phyloP scores from a whole-genome alignment of 2,797 vertebrate species.

The Gymnothorax javanicus region DNA sequence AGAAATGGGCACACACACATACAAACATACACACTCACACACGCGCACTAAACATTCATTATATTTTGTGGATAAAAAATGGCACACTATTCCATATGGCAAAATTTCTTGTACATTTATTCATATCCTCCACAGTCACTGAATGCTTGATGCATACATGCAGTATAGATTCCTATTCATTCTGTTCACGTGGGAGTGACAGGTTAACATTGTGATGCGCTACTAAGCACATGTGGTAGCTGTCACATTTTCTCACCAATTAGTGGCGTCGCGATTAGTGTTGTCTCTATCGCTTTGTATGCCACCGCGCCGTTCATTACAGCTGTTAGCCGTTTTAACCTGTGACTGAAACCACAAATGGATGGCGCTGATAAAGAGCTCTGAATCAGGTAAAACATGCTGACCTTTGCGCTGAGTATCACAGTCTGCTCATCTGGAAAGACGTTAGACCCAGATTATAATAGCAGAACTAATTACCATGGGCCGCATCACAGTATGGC shows the following conservation, averaged over 20 bases:
- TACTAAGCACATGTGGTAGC: background rate
- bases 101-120: background rate
- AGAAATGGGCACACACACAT: too few species aligned
- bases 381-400: background rate
- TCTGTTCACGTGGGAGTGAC: background rate
- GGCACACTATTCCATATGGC: background rate
- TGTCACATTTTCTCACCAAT: background rate
- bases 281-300: background rate
- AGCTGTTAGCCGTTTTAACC: background rate
- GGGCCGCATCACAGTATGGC: background rate
- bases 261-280: background rate
- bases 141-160: background rate
- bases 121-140: background rate
- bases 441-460: background rate
- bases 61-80: too few species aligned
- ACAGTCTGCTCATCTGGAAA: background rate
- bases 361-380: background rate
- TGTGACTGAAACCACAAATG: background rate
- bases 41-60: background rate
- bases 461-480: background rate
- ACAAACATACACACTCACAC: background rate
- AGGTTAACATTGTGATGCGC: background rate
- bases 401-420: background rate
- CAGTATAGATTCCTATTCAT: background rate
- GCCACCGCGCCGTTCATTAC: background rate